Percentiles rank a stretch among this genome's conserved stretches.
Evolutionary conservation across 1,140 invertebrate genomes (phyloP).

Genomic region (Drosophila lowei): DNA sequence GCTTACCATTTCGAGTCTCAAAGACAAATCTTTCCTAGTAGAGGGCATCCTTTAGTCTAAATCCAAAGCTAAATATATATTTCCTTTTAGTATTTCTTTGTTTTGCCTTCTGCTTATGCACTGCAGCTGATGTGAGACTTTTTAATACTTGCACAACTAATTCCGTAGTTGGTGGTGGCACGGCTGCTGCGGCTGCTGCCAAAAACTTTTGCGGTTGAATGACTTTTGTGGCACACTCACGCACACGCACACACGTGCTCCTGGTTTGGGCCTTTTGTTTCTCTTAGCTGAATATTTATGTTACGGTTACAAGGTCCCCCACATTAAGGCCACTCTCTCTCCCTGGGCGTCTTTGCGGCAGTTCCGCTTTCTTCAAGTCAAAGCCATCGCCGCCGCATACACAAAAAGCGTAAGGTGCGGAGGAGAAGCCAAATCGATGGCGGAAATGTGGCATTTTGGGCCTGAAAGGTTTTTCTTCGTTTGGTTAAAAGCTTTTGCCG

Average conservation of each 20-base stretch:
- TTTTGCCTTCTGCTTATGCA: conserved; percentile 9
- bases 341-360: conserved; percentile 15
- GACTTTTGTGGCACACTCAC: conserved; percentile 59
- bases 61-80: too few species aligned
- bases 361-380: conserved; percentile 31
- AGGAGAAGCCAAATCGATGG: conserved; percentile 50
- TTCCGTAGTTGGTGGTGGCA: conserved; percentile 32
- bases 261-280: conserved; percentile 35
- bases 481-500: conserved; percentile 58
- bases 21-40: too few species aligned
- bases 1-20: too few species aligned
- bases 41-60: too few species aligned
- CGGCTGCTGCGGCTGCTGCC: conserved; percentile 29
- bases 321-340: conserved; percentile 35
- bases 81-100: neutral
- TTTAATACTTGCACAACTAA: conserved; percentile 53
- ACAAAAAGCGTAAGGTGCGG: conserved; percentile 2
- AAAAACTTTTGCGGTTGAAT: conserved; percentile 71
- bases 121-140: conserved; percentile 47
- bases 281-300: conserved; percentile 64
- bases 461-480: conserved; percentile 52
- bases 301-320: conserved; percentile 67
- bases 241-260: neutral
- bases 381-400: conserved; percentile 4
- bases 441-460: conserved; percentile 60